Evolutionary conservation across 2,113 vertebrate genomes (phyloP).

Genomic region (Petrocephalus zakoni): DNA sequence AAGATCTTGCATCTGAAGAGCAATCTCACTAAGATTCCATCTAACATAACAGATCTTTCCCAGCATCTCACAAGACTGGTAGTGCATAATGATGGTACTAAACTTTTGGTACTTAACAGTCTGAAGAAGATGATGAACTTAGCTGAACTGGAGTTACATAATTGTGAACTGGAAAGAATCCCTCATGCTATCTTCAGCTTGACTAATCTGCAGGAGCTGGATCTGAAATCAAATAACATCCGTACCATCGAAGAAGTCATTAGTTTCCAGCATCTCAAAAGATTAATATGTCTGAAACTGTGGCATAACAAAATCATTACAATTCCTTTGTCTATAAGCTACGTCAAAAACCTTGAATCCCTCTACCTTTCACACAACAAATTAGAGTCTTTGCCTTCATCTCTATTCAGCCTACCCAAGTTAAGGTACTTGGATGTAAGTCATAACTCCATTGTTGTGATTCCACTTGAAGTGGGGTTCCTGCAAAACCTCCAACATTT

Average conservation of each 20-base stretch:
- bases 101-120: slow-evolving; percentile 86
- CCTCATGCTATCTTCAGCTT: slow-evolving; percentile 95
- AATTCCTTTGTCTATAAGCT: slow-evolving; percentile 83
- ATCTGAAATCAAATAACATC: slow-evolving; percentile 89
- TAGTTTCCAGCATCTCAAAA: slow-evolving; percentile 94
- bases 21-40: slow-evolving; percentile 94
- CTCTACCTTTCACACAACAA: slow-evolving; percentile 94
- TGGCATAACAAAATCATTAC: slow-evolving; percentile 95
- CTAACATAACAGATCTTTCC: slow-evolving; percentile 89
- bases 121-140: slow-evolving; percentile 96
- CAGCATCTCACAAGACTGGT: slow-evolving; percentile 84
- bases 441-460: slow-evolving; percentile 76
- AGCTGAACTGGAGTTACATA: slow-evolving; percentile 82
- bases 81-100: slow-evolving; percentile 95
- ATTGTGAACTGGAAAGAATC: slow-evolving; percentile 91
- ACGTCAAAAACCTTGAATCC: slow-evolving; percentile 84
- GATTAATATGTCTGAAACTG: slow-evolving; percentile 87
- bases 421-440: slow-evolving; percentile 84
- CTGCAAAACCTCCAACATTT: slow-evolving; percentile 90
- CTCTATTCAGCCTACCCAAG: slow-evolving; percentile 87
- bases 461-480: slow-evolving; percentile 78
- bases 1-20: slow-evolving; percentile 87
- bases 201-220: slow-evolving; percentile 88
- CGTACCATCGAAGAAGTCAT: slow-evolving; percentile 93
- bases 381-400: slow-evolving; percentile 78